Conservation (phyloP, 2,888 invertebrate species). For the Acanthosepion lycidas region DNA sequence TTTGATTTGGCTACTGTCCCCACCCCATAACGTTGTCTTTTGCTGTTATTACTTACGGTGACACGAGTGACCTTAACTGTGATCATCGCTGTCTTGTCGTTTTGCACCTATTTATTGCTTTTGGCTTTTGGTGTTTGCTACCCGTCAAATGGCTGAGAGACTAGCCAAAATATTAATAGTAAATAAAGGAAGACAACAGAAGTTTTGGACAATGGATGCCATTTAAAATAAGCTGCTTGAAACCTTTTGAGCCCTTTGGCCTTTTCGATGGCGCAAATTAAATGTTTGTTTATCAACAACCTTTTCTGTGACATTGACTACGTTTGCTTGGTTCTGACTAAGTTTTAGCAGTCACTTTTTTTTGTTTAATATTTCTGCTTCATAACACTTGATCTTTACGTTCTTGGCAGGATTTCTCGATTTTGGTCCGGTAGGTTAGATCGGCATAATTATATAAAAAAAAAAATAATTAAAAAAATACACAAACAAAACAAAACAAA, state of each 20-base stretch:
- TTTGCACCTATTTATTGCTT: not conserved
- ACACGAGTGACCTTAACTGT: not conserved
- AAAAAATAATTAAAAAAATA: not conserved
- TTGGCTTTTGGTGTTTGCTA: not conserved
- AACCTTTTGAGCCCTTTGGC: not conserved
- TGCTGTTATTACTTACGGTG: not conserved
- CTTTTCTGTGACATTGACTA: not conserved
- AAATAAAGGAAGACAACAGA: not conserved
- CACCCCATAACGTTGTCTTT: not conserved
- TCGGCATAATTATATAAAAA: not conserved
- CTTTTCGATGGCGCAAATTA: not conserved
- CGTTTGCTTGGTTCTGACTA: not conserved
- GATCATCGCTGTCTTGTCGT: not conserved
- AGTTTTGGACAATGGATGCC: not conserved
- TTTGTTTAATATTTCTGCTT: not conserved
- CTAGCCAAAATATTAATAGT: not conserved
- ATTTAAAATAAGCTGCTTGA: not conserved
- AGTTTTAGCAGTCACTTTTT: not conserved
- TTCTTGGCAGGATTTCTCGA: not conserved
- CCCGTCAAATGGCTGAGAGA: not conserved
- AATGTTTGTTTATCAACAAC: not conserved
- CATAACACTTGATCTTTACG: not conserved
- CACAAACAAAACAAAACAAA: not conserved
- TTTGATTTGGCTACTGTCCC: not conserved
- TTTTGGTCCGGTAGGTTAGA: not conserved